These are phyloP conservation scores for Rhinogobius similis DNA, from an alignment of 2,113 vertebrate genomes.

Conservation along the genomic window DNA sequence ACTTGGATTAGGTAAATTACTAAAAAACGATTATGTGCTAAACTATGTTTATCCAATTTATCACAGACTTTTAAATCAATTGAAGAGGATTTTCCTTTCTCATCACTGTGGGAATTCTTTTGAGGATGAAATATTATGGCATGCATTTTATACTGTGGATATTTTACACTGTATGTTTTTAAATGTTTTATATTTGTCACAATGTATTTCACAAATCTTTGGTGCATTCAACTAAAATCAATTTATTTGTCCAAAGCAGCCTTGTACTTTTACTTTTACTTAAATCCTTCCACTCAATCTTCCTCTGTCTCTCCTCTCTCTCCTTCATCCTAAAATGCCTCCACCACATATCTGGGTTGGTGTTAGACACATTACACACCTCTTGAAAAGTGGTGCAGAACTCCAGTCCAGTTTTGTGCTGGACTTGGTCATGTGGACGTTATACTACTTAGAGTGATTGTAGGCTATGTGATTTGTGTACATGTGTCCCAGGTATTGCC, in stretches of 20 bases:
- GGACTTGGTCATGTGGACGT: slow-evolving; percentile 34
- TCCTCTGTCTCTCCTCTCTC: slow-evolving; percentile 45
- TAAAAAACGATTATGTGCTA: no score
- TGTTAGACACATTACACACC: slow-evolving; percentile 53
- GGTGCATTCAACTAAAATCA: slow-evolving; percentile 30
- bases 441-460: slow-evolving; percentile 31
- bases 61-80: background rate
- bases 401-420: slow-evolving; percentile 48
- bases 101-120: background rate
- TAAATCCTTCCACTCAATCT: slow-evolving; percentile 53
- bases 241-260: slow-evolving; percentile 88
- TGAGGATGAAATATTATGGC: no score
- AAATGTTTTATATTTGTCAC: background rate
- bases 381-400: slow-evolving; percentile 59
- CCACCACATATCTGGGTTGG: slow-evolving; percentile 63
- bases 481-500: slow-evolving; percentile 35
- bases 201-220: background rate
- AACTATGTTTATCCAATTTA: background rate
- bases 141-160: no score
- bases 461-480: slow-evolving; percentile 11
- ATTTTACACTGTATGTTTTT: no score
- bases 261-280: slow-evolving; percentile 78
- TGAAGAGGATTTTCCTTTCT: background rate
- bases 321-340: slow-evolving; percentile 74
- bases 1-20: background rate